Evolutionary conservation across 2,797 vertebrate genomes (phyloP), one percentile per base, ranked within the genome.

Genomic region (Syngnathus acus): DNA sequence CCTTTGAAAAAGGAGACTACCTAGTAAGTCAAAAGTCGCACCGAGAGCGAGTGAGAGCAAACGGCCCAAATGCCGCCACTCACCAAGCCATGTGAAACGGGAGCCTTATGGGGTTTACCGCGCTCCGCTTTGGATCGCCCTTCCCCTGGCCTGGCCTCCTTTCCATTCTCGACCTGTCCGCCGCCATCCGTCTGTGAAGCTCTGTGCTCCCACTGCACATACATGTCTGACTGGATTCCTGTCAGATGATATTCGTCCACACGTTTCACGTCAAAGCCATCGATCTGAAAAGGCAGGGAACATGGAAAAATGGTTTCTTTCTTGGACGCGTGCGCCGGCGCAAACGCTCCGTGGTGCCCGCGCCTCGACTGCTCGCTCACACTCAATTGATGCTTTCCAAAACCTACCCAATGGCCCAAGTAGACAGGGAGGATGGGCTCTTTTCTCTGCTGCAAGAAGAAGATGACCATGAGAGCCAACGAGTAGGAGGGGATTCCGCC

Each of bases 401-500:
- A 14, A 78, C 93, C 80, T 87, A 98, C 97, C 95, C 95, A 98
- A 62, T 71, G 88, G 80, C 95, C 97, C 75, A 99, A 90, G 89
- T 96, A 97, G 62, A 95, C 94, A 0, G 97, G 95, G 68, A 99
- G 92, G 89, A 98, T 89, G 73, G 92, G 93, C 65, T 91, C 90
- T 73, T 93, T 91, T 82, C 94, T 94, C 93, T 98, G 96, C 86
- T 99, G 97, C 77, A 98, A 94, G 87, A 98, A 99, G 92, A 98
- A 99, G 86, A 98, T 93, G 79, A 95, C 95, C 97, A 99, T 99
- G 88, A 98, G 94, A 80, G 95, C 94, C 74, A 97, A 94, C 40
- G 95, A 97, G 84, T 98, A 99, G 0, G 97, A 98, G 7, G 97
- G 97, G 78, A 99, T 94, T 62, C 97, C 97, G 48, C 96, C 97